Conservation (phyloP, 2,113 vertebrate species). For the Porphyrio hochstetteri region DNA sequence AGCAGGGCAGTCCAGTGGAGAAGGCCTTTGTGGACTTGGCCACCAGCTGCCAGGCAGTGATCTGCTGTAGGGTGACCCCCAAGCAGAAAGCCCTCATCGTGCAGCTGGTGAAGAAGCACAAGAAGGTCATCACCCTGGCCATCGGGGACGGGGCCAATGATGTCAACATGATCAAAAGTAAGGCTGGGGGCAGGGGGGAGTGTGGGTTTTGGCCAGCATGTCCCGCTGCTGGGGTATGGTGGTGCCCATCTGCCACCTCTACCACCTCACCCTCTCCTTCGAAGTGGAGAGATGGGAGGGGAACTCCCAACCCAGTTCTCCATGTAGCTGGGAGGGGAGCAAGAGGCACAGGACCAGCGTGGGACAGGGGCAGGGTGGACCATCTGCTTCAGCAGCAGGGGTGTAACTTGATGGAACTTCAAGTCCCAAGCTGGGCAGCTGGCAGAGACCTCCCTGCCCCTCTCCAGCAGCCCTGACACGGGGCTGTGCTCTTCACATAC, state of each 20-base stretch:
- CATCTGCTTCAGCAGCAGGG: fast-evolving
- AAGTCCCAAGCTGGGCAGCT: background rate
- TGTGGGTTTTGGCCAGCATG: fast-evolving
- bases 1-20: conserved; percentile 59
- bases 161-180: conserved; percentile 97
- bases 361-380: background rate
- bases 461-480: background rate
- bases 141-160: conserved; percentile 95
- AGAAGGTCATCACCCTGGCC: conserved; percentile 81
- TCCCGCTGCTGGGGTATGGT: background rate
- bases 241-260: background rate
- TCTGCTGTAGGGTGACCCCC: conserved; percentile 93
- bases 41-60: conserved; percentile 84
- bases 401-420: background rate
- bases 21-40: conserved; percentile 85
- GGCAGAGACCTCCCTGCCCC: background rate
- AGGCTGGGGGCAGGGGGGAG: background rate
- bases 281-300: background rate
- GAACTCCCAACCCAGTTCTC: background rate
- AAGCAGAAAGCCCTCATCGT: conserved; percentile 89
- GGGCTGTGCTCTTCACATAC: background rate
- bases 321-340: fast-evolving
- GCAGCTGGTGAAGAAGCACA: conserved; percentile 85
- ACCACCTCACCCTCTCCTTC: background rate
- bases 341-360: background rate